phyloP scores from a whole-genome alignment of 30 jellyfish, hydroid and myxozoan species.

The Turritopsis dohrnii region DNA sequence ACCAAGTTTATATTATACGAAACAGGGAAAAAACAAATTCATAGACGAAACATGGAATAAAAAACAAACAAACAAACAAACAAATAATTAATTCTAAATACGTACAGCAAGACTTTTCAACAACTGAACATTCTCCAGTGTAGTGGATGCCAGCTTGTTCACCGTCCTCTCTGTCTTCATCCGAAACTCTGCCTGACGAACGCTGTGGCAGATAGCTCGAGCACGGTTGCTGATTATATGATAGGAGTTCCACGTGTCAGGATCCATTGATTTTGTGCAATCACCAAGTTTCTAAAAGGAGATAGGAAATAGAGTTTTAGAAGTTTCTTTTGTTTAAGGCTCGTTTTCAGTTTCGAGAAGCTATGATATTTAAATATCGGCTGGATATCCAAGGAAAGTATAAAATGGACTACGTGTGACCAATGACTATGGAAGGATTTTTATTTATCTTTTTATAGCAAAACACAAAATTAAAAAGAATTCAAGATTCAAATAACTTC shows the following conservation, averaged over 20 bases:
- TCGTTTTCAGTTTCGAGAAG: no score
- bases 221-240: constrained; percentile 95
- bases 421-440: no score
- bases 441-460: neutral
- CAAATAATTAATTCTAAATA: neutral
- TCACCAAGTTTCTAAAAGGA: constrained; percentile 52
- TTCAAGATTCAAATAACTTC: no score
- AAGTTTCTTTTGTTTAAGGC: neutral
- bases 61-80: no score
- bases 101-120: constrained; percentile 64
- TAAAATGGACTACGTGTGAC: no score
- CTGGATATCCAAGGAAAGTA: no score
- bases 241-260: constrained; percentile 95
- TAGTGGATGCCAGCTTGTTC: constrained; percentile 66
- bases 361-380: no score
- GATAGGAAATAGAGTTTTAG: no score
- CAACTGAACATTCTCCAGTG: constrained; percentile 54
- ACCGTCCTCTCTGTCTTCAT: constrained; percentile 78
- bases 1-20: no score
- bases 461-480: no score
- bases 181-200: constrained; percentile 83
- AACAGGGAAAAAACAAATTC: no score
- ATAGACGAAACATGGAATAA: no score
- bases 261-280: constrained; percentile 82
- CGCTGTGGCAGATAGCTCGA: constrained; percentile 88